A percentile compares a stretch with the other conserved stretches of the same genome.
Evolutionary conservation across 2,113 vertebrate species (phyloP).

Genomic region (Istiophorus platypterus): DNA sequence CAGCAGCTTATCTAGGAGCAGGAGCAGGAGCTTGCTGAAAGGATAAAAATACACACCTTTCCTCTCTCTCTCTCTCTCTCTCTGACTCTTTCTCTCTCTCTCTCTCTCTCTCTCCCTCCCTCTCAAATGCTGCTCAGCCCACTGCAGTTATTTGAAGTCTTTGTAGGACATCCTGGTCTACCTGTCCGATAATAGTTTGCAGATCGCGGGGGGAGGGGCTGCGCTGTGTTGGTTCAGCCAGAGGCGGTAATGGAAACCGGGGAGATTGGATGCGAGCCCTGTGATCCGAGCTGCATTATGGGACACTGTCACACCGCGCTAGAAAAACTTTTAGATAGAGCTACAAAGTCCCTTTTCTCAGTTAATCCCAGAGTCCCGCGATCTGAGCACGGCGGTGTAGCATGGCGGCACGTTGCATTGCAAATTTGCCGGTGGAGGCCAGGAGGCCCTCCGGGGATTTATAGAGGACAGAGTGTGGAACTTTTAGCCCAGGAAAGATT

Average conservation of each 20-base stretch:
- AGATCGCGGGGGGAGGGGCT: background rate
- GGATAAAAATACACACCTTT: slow-evolving; percentile 33
- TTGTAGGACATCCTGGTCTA: slow-evolving; percentile 43
- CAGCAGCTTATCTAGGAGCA: background rate
- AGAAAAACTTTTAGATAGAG: slow-evolving; percentile 58
- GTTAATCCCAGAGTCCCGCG: slow-evolving; percentile 42
- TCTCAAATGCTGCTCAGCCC: slow-evolving; percentile 2
- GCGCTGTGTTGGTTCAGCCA: slow-evolving; percentile 37
- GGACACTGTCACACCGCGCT: slow-evolving; percentile 42
- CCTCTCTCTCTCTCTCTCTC: background rate
- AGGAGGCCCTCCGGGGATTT: background rate
- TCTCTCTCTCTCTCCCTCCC: background rate
- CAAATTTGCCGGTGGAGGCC: slow-evolving; percentile 35
- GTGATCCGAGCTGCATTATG: slow-evolving; percentile 50
- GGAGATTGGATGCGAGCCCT: slow-evolving; percentile 50
- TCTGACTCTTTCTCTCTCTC: background rate
- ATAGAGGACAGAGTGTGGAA: slow-evolving; percentile 30
- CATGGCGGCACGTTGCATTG: slow-evolving; percentile 15
- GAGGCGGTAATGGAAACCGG: slow-evolving; percentile 46
- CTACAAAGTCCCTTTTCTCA: slow-evolving; percentile 34
- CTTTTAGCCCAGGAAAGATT: slow-evolving; percentile 15
- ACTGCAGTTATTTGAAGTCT: slow-evolving; percentile 58
- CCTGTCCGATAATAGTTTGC: slow-evolving; percentile 36
- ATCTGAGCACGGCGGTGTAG: slow-evolving; percentile 32
- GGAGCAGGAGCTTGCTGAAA: slow-evolving; percentile 36